These are phyloP conservation scores for Vidua macroura DNA, from an alignment of 2,113 vertebrate species.

Conservation along the genomic window DNA sequence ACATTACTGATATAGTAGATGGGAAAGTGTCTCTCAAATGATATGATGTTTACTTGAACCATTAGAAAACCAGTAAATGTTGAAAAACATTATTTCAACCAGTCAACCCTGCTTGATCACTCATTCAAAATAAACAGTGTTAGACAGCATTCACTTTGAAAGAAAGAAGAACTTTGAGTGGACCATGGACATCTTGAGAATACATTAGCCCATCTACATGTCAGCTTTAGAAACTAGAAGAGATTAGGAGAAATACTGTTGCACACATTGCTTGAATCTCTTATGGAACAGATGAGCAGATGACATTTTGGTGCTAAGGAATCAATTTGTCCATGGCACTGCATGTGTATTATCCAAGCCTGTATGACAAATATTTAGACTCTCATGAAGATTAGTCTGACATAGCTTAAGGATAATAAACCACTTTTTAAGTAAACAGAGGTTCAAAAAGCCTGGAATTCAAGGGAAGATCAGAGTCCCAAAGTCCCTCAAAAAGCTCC, in stretches of 20 bases:
- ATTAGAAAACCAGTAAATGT: not conserved
- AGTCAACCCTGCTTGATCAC: not conserved
- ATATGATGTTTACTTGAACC: not conserved
- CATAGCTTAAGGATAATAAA: not conserved
- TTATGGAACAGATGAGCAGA: not conserved
- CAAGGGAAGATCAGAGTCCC: not conserved
- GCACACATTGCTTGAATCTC: not conserved
- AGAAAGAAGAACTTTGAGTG: not conserved
- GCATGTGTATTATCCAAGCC: rapidly evolving
- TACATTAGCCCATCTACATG: not conserved
- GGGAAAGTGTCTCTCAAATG: not conserved
- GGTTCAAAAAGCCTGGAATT: not conserved
- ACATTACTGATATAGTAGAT: not conserved
- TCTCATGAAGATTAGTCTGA: not conserved
- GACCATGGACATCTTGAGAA: not conserved
- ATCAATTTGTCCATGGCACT: not conserved
- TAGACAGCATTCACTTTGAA: not conserved
- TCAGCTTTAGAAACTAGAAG: not conserved
- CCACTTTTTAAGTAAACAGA: not conserved
- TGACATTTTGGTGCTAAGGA: not conserved
- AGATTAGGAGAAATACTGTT: not conserved
- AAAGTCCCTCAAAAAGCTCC: not conserved
- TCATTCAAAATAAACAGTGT: not conserved
- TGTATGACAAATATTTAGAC: not conserved
- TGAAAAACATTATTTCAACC: not conserved